Percentiles rank a stretch among this genome's conserved stretches.
These are phyloP conservation scores for Drosophila yakuba DNA, from an alignment of 1,140 invertebrate genomes.

Conservation along the genomic window DNA sequence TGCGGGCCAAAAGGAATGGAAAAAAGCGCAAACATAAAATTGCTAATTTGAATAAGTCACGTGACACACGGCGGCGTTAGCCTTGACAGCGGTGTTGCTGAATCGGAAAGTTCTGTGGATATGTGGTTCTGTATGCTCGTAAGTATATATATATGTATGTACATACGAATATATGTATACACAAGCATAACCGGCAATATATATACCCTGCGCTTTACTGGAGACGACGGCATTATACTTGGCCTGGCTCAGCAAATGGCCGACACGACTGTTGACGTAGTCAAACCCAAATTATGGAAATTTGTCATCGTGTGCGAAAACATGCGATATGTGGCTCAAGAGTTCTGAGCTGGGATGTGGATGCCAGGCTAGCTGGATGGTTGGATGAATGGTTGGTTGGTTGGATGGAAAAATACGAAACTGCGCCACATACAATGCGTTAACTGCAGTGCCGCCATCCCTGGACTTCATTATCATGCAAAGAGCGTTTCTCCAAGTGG, in stretches of 20 bases:
- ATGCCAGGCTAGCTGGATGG: too few relatives aligned
- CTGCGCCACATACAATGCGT: conserved; percentile 16
- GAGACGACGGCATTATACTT: conserved; percentile 13
- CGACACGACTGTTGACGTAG: conserved; percentile 44
- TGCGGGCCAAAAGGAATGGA: conserved; percentile 11
- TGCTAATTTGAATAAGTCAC: conserved; percentile 81
- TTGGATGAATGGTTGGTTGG: too few relatives aligned
- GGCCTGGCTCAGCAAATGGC: conserved; percentile 22
- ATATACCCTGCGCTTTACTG: not conserved
- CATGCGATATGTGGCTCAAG: conserved; percentile 32
- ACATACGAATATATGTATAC: not conserved
- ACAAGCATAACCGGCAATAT: not conserved
- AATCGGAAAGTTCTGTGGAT: conserved; percentile 11
- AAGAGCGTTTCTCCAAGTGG: conserved; percentile 34
- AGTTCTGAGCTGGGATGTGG: not conserved
- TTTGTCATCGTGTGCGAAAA: conserved; percentile 32
- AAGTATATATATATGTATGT: not conserved
- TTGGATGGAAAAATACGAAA: not conserved
- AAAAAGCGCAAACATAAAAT: conserved; percentile 77
- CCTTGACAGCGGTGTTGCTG: conserved; percentile 46
- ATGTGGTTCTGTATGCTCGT: not conserved
- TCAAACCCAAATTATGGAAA: conserved; percentile 44
- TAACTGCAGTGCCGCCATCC: conserved; percentile 1
- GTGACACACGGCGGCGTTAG: conserved; percentile 55
- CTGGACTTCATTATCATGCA: conserved; percentile 42